Evolutionary conservation across 2,797 vertebrate genomes (phyloP).

Genomic region (Moxostoma hubbsi): DNA sequence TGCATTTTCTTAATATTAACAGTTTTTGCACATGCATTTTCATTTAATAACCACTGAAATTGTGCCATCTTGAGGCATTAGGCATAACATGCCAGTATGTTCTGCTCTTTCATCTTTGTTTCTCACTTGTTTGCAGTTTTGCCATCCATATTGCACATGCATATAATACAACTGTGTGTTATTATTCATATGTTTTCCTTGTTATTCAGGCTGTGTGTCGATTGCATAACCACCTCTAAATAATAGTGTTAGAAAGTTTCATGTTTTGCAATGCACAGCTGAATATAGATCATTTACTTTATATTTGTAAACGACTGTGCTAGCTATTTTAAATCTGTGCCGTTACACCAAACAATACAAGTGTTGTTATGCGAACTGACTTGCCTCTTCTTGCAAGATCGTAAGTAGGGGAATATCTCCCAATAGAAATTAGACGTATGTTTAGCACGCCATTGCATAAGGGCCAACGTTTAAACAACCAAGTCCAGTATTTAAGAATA

Average conservation of each 20-base stretch:
- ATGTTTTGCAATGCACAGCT: neutral
- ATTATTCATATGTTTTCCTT: neutral
- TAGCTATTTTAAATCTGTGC: neutral
- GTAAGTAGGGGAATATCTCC: too few species aligned
- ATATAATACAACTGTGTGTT: neutral
- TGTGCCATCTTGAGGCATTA: neutral
- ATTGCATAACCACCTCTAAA: too few species aligned
- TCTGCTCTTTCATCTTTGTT: neutral
- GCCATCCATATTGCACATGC: neutral
- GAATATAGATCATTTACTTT: neutral
- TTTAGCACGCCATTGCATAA: too few species aligned
- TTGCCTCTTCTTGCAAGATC: too few species aligned
- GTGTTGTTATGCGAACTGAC: neutral
- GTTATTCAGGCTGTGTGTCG: too few species aligned
- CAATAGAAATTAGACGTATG: too few species aligned
- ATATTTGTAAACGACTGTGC: neutral
- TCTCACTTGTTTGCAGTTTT: neutral
- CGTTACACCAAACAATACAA: too few species aligned
- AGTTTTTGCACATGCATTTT: conserved; percentile 13
- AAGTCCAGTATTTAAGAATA: too few species aligned
- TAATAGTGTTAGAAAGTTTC: neutral
- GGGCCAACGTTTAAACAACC: too few species aligned
- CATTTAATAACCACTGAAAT: neutral
- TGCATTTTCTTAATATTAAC: conserved; percentile 3
- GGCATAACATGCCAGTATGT: too few species aligned